Conservation (phyloP, 2,797 vertebrate species). For the Eulemur rubriventer region DNA sequence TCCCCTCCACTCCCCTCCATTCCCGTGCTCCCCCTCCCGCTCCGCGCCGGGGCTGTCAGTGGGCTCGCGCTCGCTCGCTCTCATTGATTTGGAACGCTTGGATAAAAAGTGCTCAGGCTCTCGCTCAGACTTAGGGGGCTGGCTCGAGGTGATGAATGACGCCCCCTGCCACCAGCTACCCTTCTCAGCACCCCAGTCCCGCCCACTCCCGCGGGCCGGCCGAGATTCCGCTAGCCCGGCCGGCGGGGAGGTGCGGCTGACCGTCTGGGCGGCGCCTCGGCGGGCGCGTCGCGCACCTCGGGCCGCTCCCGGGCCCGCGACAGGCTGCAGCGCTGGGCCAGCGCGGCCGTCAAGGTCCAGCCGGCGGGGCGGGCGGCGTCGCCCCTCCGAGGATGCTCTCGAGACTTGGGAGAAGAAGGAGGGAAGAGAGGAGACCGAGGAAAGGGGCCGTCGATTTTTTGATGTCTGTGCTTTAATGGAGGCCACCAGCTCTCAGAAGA, state of each 20-base stretch:
- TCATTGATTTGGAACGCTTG: conserved; percentile 58
- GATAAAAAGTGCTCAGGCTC: conserved; percentile 59
- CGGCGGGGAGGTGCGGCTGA: not conserved
- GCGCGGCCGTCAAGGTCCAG: not conserved
- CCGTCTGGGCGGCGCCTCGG: not conserved
- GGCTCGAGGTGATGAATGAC: conserved; percentile 38
- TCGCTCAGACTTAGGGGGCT: conserved; percentile 72
- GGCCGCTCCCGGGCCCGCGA: not conserved
- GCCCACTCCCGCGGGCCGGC: not conserved
- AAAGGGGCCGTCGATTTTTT: not conserved
- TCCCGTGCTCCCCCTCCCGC: conserved; percentile 9
- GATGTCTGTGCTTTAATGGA: not conserved
- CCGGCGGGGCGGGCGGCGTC: not conserved
- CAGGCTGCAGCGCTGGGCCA: not conserved
- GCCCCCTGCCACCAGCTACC: conserved; percentile 29
- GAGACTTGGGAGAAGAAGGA: not conserved
- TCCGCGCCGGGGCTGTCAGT: conserved; percentile 75
- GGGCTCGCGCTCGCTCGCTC: conserved; percentile 36
- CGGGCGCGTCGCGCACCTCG: not conserved
- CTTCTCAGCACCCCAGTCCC: not conserved
- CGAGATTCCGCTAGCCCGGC: not conserved
- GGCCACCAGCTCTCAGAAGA: not conserved
- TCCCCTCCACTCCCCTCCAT: not conserved
- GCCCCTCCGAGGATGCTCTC: not conserved
- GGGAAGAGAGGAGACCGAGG: not conserved